These are phyloP conservation scores for Mixornis gularis DNA, from an alignment of 2,113 vertebrate species.

Conservation along the genomic window DNA sequence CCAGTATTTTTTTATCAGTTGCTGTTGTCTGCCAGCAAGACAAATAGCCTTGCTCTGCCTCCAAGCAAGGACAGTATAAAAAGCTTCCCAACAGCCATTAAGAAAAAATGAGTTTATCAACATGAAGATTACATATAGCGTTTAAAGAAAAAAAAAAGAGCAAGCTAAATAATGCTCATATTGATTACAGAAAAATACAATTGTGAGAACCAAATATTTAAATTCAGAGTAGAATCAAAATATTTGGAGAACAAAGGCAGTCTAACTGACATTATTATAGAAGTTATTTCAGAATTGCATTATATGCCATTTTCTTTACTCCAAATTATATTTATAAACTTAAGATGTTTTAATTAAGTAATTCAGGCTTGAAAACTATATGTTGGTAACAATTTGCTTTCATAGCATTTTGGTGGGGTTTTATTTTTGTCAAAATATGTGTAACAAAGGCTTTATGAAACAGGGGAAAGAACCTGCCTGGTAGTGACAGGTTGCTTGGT, in stretches of 20 bases:
- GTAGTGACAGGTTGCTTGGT: not conserved
- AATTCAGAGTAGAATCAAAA: not conserved
- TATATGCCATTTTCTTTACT: not conserved
- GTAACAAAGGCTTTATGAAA: not conserved
- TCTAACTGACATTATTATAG: not conserved
- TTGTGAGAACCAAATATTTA: not conserved
- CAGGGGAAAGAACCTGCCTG: not conserved
- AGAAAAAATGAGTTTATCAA: not conserved
- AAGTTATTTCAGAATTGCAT: not conserved
- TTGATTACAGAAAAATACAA: not conserved
- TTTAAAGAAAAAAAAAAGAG: not conserved
- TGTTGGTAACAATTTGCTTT: not conserved
- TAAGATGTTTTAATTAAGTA: not conserved
- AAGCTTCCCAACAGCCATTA: not conserved
- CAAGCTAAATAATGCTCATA: not conserved
- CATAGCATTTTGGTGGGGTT: not conserved
- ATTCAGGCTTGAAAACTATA: not conserved
- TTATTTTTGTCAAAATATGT: not conserved
- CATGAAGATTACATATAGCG: not conserved
- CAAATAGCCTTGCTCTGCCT: not conserved
- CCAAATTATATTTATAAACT: not conserved
- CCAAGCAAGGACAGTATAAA: not conserved
- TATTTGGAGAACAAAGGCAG: not conserved
- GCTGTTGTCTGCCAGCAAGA: not conserved
- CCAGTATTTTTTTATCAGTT: not conserved